phyloP scores from a whole-genome alignment of 2,888 invertebrate genomes.

The Cantharis flavilabris region DNA sequence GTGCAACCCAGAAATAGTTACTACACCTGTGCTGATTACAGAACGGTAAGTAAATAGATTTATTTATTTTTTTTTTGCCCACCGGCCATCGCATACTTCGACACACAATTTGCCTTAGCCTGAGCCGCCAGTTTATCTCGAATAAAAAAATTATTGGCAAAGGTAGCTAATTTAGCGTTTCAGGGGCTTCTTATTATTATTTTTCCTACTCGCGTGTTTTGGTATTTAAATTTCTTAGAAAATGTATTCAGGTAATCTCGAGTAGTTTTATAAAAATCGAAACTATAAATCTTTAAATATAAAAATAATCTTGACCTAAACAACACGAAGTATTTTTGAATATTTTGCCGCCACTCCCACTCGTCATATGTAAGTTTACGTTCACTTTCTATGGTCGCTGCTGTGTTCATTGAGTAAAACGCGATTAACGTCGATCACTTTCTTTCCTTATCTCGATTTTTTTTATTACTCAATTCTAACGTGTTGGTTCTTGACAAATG shows the following conservation, averaged over 20 bases:
- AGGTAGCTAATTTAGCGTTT: not conserved
- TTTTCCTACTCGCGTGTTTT: not conserved
- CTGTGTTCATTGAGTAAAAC: not conserved
- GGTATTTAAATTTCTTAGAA: not conserved
- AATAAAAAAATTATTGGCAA: not conserved
- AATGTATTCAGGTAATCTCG: conserved; percentile 10
- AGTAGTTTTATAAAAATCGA: conserved; percentile 15
- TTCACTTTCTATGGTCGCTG: not conserved
- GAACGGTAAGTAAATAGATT: conserved; percentile 34
- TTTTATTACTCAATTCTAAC: not conserved
- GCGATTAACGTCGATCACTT: not conserved
- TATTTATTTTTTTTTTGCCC: not conserved
- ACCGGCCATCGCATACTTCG: not conserved
- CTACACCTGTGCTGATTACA: conserved; percentile 34
- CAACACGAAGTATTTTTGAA: conserved; percentile 27
- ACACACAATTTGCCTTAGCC: not conserved
- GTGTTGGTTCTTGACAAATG: too few relatives aligned
- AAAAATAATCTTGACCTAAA: conserved; percentile 23
- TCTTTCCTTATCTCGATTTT: not conserved
- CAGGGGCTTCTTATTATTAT: not conserved
- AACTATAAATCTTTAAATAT: conserved; percentile 6
- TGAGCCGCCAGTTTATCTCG: not conserved
- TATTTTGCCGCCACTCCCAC: conserved; percentile 32
- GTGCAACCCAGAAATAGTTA: conserved; percentile 24
- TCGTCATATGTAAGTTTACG: conserved; percentile 20